Conservation (phyloP, 2,113 vertebrate species). For the Falco punctatus region DNA sequence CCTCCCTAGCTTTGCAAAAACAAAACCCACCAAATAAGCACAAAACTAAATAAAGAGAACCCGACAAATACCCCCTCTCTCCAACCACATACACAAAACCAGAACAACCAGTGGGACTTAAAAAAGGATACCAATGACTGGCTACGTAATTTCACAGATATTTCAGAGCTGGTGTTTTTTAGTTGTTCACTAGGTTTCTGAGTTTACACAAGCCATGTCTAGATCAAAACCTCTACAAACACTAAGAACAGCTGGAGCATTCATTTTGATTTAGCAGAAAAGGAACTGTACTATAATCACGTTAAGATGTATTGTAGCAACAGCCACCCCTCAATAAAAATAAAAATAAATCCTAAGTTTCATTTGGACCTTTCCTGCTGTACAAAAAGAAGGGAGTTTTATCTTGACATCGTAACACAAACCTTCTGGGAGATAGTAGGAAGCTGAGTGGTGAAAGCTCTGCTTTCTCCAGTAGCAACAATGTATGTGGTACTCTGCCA, state of each 20-base stretch:
- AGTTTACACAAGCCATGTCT: neutral
- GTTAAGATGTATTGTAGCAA: neutral
- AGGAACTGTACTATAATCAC: neutral
- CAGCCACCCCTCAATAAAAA: neutral
- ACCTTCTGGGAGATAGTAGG: neutral
- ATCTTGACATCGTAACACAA: neutral
- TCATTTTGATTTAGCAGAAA: neutral
- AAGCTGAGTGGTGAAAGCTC: neutral
- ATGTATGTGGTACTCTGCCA: fast-evolving
- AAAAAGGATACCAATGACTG: neutral
- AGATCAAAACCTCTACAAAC: neutral
- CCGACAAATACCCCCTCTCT: neutral
- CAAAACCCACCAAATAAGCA: neutral
- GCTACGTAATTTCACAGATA: neutral
- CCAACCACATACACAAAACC: neutral
- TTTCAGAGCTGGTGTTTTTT: neutral
- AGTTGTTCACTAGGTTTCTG: neutral
- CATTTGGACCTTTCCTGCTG: neutral
- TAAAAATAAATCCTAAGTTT: neutral
- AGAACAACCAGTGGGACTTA: neutral
- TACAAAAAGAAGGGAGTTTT: neutral
- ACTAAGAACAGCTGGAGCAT: neutral
- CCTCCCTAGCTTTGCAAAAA: neutral
- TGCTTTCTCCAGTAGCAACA: neutral
- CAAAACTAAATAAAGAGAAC: neutral